These are phyloP conservation scores for Platorchestia sp. DNA, from an alignment of 1,140 invertebrate species.

Conservation along the genomic window DNA sequence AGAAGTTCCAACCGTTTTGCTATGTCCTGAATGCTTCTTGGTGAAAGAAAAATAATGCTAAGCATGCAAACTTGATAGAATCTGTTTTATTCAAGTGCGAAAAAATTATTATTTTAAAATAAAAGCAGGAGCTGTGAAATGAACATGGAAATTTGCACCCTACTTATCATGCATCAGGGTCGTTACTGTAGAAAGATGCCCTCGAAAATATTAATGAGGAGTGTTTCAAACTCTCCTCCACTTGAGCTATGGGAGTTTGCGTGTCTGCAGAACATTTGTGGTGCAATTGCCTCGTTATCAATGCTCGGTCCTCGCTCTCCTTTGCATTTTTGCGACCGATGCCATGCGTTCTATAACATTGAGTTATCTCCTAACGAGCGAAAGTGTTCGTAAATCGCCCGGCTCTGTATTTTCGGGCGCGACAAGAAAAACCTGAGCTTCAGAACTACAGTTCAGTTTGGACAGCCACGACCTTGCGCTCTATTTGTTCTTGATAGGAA, in stretches of 20 bases:
- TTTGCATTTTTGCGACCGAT: not conserved
- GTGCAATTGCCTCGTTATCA: constrained; percentile 4
- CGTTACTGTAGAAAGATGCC: not conserved
- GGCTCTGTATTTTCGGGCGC: not conserved
- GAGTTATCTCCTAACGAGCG: constrained; percentile 48
- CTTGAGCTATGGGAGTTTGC: not conserved
- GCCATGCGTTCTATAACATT: not conserved
- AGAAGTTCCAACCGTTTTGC: not conserved
- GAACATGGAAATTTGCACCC: not conserved
- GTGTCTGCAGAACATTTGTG: not conserved
- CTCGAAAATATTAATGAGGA: not conserved
- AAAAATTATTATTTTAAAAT: not conserved
- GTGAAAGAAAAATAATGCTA: not conserved
- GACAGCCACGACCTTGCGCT: not conserved
- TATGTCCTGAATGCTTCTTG: not conserved
- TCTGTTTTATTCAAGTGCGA: not conserved
- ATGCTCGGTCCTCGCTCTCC: not conserved
- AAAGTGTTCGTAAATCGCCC: not conserved
- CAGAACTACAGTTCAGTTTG: not conserved
- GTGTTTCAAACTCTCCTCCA: not conserved
- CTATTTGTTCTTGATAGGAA: constrained; percentile 9
- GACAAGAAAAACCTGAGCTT: constrained; percentile 5
- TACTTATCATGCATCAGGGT: not conserved
- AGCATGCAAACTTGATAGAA: not conserved
- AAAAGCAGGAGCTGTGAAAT: not conserved